Evolutionary conservation across 2,888 invertebrate genomes (phyloP).

Genomic region (Mechanitis mazaeus): DNA sequence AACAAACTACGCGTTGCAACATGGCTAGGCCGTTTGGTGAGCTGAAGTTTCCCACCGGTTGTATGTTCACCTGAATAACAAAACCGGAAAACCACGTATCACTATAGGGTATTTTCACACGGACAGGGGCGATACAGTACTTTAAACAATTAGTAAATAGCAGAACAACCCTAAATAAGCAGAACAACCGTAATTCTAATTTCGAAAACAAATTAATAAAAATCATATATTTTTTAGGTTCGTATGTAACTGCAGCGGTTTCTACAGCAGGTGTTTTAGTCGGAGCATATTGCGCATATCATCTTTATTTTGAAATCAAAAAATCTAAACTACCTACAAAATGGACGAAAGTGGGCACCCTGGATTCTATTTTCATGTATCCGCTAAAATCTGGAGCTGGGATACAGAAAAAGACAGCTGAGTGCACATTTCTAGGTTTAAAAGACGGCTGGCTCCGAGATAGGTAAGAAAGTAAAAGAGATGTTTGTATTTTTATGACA

Average conservation of each 20-base stretch:
- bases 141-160: too few species aligned
- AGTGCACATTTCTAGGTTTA: slow-evolving; percentile 73
- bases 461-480: slow-evolving; percentile 43
- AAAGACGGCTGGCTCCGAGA: slow-evolving; percentile 75
- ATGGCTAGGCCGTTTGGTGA: too few species aligned
- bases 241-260: slow-evolving; percentile 43
- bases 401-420: slow-evolving; percentile 63
- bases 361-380: slow-evolving; percentile 72
- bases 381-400: slow-evolving; percentile 80
- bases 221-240: slow-evolving; percentile 33
- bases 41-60: too few species aligned
- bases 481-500: too few species aligned
- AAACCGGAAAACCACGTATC: too few species aligned
- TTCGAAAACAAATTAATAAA: too few species aligned
- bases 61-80: too few species aligned
- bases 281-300: slow-evolving; percentile 51
- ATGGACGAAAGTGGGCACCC: slow-evolving; percentile 77
- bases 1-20: too few species aligned
- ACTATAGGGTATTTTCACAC: too few species aligned
- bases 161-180: too few species aligned
- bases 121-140: too few species aligned
- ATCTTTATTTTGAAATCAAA: slow-evolving; percentile 40
- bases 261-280: slow-evolving; percentile 50
- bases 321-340: slow-evolving; percentile 56
- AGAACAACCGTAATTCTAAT: too few species aligned